Evolutionary conservation across 2,888 invertebrate species (phyloP), one percentile per base, ranked within the genome.

Genomic region (Sphinx pinastri): DNA sequence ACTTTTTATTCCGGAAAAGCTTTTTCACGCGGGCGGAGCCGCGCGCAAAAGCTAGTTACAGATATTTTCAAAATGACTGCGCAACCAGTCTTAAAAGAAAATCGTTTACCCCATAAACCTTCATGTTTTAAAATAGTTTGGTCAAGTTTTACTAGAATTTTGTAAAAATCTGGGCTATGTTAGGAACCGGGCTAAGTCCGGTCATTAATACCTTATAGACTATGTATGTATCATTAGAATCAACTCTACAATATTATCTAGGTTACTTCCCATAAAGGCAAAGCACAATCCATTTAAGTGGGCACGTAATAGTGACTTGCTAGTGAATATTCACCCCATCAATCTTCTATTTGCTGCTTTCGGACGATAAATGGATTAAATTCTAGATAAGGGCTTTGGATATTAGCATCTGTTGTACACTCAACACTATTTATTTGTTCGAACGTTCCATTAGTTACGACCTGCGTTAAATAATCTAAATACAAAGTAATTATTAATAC

Each of bases 321-420:
- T 68, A 71, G 73, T 78, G 77, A 74, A 74, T 79, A 79, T 76
- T 76, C 75, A 76, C 68, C 72, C 77, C 81, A 86, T 87, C 82
- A 84, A 85, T 86, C 85, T 63, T 63, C 63, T 25, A 63, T 49
- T 49, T 63, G 13, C 78, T 73, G 73, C 77, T 77, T 77, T 63
- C 47, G 63, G 47, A 47, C 77, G 75, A 76, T 82, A 84, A 83
- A 86, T 84, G 81, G 79, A 83, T 86, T 82, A 80, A 78, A 80
- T 76, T 72, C 73, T 73, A 75, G 77, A 73, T 76, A 74, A 73
- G 73, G 70, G 74, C 77, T 12, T 31, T 38, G 77, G 77, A 81
- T 78, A 81, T 81, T 79, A 79, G 74, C 74, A 76, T 76, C 77
- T 78, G 76, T 76, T 73, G 73, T 69, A 74, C 70, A 68, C 67